Conservation (phyloP, 2,797 vertebrate genomes). For the Catharus ustulatus region DNA sequence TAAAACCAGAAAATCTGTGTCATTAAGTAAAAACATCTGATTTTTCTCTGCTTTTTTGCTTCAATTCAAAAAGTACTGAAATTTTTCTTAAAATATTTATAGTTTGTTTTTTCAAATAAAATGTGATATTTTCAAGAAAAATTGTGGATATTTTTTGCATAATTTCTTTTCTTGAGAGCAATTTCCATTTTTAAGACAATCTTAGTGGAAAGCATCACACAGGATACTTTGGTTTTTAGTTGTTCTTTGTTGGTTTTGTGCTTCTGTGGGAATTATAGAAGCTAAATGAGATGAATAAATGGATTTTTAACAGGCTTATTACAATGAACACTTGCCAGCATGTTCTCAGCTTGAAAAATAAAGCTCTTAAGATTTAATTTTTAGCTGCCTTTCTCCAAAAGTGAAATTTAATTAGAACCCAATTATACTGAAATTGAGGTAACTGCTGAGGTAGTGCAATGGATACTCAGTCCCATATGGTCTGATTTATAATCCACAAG, state of each 20-base stretch:
- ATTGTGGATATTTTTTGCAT: not conserved
- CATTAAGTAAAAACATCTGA: not conserved
- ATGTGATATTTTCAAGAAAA: not conserved
- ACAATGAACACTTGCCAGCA: not conserved
- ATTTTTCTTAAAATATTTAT: not conserved
- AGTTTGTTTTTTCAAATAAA: not conserved
- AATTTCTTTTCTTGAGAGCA: not conserved
- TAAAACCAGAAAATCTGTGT: not conserved
- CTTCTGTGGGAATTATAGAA: not conserved
- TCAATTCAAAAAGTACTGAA: not conserved
- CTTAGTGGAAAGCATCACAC: not conserved
- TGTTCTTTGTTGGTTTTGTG: not conserved
- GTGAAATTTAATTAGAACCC: constrained; percentile 36
- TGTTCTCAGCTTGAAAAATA: constrained; percentile 35
- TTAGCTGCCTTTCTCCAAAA: constrained; percentile 27
- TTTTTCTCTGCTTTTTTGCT: not conserved
- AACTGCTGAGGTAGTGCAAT: constrained; percentile 39
- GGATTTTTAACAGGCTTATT: constrained; percentile 34
- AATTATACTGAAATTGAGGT: constrained; percentile 26
- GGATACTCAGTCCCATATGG: not conserved
- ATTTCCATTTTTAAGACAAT: not conserved
- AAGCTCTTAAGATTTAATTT: constrained; percentile 41
- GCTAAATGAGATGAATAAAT: constrained; percentile 23
- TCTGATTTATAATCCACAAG: not conserved
- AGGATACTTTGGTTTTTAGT: not conserved